Evolutionary conservation across 1,140 invertebrate genomes (phyloP), one percentile per base, ranked within the genome.

Genomic region (Periplaneta americana): DNA sequence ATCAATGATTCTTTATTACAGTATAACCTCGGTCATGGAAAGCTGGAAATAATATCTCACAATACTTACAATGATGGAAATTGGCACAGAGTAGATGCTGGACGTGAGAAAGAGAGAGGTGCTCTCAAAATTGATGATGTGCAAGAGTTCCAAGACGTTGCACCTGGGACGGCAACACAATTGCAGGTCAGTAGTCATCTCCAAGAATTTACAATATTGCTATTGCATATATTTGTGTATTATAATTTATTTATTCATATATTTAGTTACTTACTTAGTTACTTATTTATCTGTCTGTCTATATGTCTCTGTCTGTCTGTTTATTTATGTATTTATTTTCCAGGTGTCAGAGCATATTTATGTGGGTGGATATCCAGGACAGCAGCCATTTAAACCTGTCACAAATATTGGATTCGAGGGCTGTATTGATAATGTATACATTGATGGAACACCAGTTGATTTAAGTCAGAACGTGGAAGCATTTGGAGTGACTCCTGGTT

Each of bases 321-420:
- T n/a, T n/a, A n/a, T n/a, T n/a, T n/a, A n/a, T n/a, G 79, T 4
- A 32, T 8, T 48, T 75, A 32, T 33, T 22, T 18, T 96, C 86
- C 85, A 89, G 15, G 87, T 91, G 74, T 87, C 90, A 78, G 90
- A 95, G 85, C 87, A 93, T 22, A 93, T 99, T 85, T 98, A 95
- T 87, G 94, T 99, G 83, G 98, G 98, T 82, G 98, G 97, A 3
- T 95, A 94, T 87, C 94, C 94, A 0, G 89, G 90, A 4, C 90
- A 91, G n/a, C 94, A 93, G 84, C 88, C 90, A 33, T 93, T 93
- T 78, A 86, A 88, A 18, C 90, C 92, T 37, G 93, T 95, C 0
- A 93, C 92, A 0, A 92, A 91, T 75, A 88, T 91, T 34, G 95
- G 95, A 78, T 99, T 99, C 87, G 97, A 98, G 85, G 98, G 98